Percentiles rank a stretch among this genome's conserved stretches.
These are phyloP conservation scores for Meiosimyza platycephala DNA, from an alignment of 2,888 invertebrate genomes.

Conservation along the genomic window DNA sequence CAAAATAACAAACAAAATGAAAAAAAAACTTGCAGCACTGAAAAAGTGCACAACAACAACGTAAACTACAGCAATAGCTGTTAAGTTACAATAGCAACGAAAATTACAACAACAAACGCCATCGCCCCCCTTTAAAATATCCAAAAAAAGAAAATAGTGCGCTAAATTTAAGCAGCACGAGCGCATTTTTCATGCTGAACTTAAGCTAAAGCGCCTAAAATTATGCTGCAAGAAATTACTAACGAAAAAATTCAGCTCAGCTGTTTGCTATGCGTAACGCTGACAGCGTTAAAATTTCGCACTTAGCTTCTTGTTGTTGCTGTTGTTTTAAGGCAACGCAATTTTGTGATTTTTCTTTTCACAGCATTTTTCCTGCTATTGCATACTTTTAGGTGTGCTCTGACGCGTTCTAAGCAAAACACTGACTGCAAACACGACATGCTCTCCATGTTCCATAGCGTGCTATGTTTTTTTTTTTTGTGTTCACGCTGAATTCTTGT, in stretches of 20 bases:
- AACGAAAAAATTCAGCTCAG: constrained; percentile 11
- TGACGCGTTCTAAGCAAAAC: constrained; percentile 3
- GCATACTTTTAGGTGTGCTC: constrained; percentile 12
- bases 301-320: constrained; percentile 3
- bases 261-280: no score
- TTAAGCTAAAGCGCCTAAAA: constrained; percentile 9
- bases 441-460: no score
- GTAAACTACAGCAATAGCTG: no score
- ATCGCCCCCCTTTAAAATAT: no score
- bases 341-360: constrained; percentile 8
- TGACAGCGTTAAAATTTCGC: constrained; percentile 13
- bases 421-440: not conserved
- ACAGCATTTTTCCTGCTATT: not conserved
- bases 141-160: no score
- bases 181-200: not conserved
- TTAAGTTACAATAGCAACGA: no score
- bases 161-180: no score
- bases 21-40: no score
- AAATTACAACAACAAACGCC: no score
- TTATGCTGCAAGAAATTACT: constrained; percentile 3
- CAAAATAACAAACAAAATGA: no score
- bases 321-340: constrained; percentile 2
- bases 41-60: no score
- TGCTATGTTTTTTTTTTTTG: not conserved
- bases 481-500: not conserved